These are phyloP conservation scores for Xenus cinereus DNA, from an alignment of 2,113 vertebrate species.

Conservation along the genomic window DNA sequence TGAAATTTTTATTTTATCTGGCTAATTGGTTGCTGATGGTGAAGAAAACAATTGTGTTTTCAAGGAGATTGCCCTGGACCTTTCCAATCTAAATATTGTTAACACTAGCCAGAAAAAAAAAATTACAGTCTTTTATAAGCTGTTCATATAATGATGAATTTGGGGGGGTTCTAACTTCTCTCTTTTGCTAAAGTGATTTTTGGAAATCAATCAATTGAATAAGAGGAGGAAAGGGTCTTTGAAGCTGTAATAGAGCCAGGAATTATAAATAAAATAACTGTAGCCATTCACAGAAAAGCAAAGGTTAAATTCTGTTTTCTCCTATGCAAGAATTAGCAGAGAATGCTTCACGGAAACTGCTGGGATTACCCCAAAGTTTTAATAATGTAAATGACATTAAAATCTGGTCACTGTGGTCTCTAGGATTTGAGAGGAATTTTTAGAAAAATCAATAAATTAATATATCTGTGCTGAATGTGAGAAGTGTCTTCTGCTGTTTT, in stretches of 20 bases:
- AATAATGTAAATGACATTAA: neutral
- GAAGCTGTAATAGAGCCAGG: neutral
- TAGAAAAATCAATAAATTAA: neutral
- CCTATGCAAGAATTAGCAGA: neutral
- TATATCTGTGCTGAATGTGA: neutral
- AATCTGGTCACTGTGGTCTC: neutral
- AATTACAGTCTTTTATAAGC: neutral
- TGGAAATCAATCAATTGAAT: neutral
- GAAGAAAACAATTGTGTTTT: neutral
- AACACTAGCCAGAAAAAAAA: neutral
- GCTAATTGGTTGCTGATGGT: neutral
- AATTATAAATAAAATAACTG: neutral
- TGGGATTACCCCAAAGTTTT: neutral
- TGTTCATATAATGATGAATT: neutral
- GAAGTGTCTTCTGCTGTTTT: neutral
- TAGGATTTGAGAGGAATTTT: neutral
- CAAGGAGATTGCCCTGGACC: neutral
- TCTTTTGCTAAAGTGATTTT: neutral
- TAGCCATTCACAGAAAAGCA: neutral
- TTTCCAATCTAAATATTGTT: neutral
- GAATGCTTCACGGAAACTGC: neutral
- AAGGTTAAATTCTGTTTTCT: neutral
- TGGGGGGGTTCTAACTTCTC: accelerated
- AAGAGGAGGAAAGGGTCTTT: neutral
- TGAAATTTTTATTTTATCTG: neutral